phyloP scores from a whole-genome alignment of 2,888 invertebrate genomes.

The Gastracanthus pulcherrimus region DNA sequence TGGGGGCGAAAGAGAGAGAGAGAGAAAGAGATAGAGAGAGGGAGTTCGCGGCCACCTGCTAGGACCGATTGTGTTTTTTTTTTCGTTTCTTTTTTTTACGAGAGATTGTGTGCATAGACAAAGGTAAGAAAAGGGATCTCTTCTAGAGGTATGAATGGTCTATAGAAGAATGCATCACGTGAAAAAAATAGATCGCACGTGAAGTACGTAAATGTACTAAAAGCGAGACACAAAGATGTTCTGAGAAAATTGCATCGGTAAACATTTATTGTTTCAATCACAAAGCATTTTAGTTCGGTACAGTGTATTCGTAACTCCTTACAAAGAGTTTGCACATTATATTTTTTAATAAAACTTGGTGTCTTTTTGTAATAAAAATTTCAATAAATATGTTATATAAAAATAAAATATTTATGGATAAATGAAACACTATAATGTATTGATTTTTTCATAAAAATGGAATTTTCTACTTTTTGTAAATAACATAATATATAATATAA shows the following conservation, averaged over 20 bases:
- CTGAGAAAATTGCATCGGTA: constrained; percentile 3
- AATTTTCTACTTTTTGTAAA: too few relatives aligned
- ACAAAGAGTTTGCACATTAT: too few relatives aligned
- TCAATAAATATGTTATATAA: too few relatives aligned
- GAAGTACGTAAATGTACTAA: not conserved
- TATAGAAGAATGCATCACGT: not conserved
- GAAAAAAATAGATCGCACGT: constrained; percentile 17
- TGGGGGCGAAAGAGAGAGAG: not conserved
- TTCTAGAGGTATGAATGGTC: not conserved
- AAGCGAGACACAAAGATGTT: not conserved
- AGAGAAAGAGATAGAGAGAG: not conserved
- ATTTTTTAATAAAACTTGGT: too few relatives aligned
- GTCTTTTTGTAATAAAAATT: too few relatives aligned
- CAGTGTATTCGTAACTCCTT: too few relatives aligned
- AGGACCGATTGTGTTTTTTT: not conserved
- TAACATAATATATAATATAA: too few relatives aligned
- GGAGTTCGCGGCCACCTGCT: not conserved
- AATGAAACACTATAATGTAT: too few relatives aligned
- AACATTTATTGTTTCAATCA: not conserved
- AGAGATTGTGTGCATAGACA: not conserved
- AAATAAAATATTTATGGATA: too few relatives aligned
- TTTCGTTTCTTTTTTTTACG: not conserved
- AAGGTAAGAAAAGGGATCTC: not conserved
- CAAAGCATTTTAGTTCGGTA: not conserved
- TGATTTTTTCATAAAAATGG: too few relatives aligned